Percentiles rank a stretch among this genome's conserved stretches.
Conservation (phyloP, 2,113 vertebrate species). For the Mustelus asterias region DNA sequence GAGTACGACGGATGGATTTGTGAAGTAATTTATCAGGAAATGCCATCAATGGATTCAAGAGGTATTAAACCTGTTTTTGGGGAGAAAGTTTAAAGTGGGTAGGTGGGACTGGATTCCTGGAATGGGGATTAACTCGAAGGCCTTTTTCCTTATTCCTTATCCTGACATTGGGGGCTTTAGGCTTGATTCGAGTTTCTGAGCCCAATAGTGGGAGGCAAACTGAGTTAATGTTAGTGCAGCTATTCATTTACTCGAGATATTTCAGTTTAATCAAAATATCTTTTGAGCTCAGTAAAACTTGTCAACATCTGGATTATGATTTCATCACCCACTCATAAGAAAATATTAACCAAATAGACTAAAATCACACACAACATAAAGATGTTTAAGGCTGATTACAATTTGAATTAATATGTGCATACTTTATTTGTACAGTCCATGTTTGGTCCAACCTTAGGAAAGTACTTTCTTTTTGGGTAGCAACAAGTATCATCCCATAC, state of each 20-base stretch:
- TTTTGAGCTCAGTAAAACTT: not conserved
- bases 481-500: not conserved
- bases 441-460: not conserved
- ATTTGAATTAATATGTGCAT: not conserved
- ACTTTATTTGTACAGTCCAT: not conserved
- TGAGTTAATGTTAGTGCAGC: not conserved
- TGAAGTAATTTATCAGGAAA: not conserved
- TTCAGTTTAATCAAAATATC: not conserved
- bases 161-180: not conserved
- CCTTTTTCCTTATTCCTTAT: not conserved
- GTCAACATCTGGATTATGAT: not conserved
- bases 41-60: not conserved
- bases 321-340: not conserved
- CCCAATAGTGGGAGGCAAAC: not conserved
- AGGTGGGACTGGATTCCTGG: not conserved
- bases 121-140: not conserved
- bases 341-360: not conserved
- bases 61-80: not conserved
- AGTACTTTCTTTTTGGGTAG: not conserved
- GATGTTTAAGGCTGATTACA: not conserved
- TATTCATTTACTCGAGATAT: not conserved
- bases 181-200: not conserved
- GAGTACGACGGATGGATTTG: not conserved
- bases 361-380: not conserved
- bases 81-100: not conserved